Evolutionary conservation across 2,888 invertebrate species (phyloP).

Genomic region (Pyrrhosoma nymphula): DNA sequence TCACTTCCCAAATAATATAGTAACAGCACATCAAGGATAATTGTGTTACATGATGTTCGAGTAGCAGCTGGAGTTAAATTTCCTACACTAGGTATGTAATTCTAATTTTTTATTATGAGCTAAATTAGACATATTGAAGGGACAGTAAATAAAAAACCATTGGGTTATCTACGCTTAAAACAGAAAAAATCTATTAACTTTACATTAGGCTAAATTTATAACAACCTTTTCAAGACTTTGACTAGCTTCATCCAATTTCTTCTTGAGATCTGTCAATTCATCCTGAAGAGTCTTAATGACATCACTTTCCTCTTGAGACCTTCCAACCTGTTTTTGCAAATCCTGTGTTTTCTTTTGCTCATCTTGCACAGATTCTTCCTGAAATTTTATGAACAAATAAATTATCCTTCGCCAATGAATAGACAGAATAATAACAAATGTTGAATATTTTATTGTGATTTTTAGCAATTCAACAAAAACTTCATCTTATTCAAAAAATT

Average conservation of each 20-base stretch:
- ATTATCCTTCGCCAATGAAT: constrained; percentile 8
- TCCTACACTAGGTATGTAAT: too few relatives aligned
- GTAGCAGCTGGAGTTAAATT: too few relatives aligned
- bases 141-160: too few relatives aligned
- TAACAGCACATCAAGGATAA: too few relatives aligned
- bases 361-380: constrained; percentile 80
- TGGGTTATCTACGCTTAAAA: too few relatives aligned
- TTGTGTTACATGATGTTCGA: too few relatives aligned
- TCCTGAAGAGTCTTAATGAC: constrained; percentile 74
- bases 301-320: constrained; percentile 70
- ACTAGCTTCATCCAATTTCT: constrained; percentile 75
- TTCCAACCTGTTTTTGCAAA: constrained; percentile 35
- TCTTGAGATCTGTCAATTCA: constrained; percentile 76
- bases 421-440: not conserved
- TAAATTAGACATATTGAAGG: too few relatives aligned
- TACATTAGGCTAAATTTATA: not conserved
- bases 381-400: constrained; percentile 51
- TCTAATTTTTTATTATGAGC: too few relatives aligned
- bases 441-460: not conserved
- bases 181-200: too few relatives aligned
- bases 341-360: constrained; percentile 78
- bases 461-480: not conserved
- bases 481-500: too few relatives aligned
- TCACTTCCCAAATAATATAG: too few relatives aligned
- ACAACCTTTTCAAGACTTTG: constrained; percentile 77